Evolutionary conservation across 2,888 invertebrate genomes (phyloP), one percentile per base, ranked within the genome.

Genomic region (Mimachlamys varia): DNA sequence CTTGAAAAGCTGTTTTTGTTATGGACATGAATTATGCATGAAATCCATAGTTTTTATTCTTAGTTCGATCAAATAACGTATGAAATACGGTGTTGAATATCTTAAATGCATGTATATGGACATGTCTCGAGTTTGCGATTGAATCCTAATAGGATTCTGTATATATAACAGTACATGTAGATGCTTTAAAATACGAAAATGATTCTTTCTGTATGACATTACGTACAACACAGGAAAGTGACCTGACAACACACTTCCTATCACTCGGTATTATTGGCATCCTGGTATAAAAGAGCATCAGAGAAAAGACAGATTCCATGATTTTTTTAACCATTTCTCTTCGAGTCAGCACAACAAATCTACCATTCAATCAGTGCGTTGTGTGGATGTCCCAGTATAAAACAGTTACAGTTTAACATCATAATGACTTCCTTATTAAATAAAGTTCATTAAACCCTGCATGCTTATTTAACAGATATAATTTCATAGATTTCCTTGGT

Each of bases 61-160:
- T 1, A 12, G 22, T 76, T 76, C 76, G 33, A 33, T 76, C 76
- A 76, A 76, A 33, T 76, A 33, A 7, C 33, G 27, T 33, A 76
- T 76, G 33, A 76, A 76, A 33, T 76, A 76, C 22, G 76, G 76
- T 27, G 27, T 15, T 19, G 22, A 58, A 58, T 58, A 58, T 58
- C 58, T 58, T 58, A 58, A 58, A 58, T 58, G 7, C 58, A 58
- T 58, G 58, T 58, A 58, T 58, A 58, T 58, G 58, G 58, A 58
- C 22, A 58, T 7, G 53, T 53, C 53, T 53, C 53, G 53, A 53
- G 53, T 58, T n/a, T 58, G 22, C 58, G 19, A 58, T 58, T 58
- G 58, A 19, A 58, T 58, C 58, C 22, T 19, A 19, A 58, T 19
- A 22, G 58, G 58, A 58, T 58, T 22, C 22, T 22, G 19, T 58